A percentile compares a stretch with the other conserved stretches of the same genome.
Evolutionary conservation across 2,888 invertebrate genomes (phyloP).

Genomic region (Cremastobaeus sp.): DNA sequence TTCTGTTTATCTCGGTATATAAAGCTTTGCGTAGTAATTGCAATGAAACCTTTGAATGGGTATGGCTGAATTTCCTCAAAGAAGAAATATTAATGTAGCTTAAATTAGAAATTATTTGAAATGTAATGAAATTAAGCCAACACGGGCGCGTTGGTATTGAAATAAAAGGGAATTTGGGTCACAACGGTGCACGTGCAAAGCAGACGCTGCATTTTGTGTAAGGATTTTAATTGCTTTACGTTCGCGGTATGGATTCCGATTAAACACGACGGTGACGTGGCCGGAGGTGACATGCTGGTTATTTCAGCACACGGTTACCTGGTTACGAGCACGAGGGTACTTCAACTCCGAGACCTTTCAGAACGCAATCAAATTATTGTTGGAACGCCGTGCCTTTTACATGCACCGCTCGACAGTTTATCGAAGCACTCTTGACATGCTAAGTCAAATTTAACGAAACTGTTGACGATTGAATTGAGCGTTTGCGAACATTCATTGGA

Average conservation of each 20-base stretch:
- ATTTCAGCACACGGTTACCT: conserved; percentile 51
- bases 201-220: conserved; percentile 43
- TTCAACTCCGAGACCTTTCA: conserved; percentile 50
- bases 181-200: conserved; percentile 35
- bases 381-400: conserved; percentile 54
- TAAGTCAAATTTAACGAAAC: conserved; percentile 55
- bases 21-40: conserved; percentile 20
- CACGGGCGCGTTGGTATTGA: conserved; percentile 19
- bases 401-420: conserved; percentile 52
- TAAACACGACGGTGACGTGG: conserved; percentile 51
- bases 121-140: conserved; percentile 27
- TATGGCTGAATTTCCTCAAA: conserved; percentile 16
- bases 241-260: conserved; percentile 55
- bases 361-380: conserved; percentile 55
- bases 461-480: conserved; percentile 46
- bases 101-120: conserved; percentile 43
- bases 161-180: conserved; percentile 48
- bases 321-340: conserved; percentile 54
- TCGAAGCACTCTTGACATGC: conserved; percentile 57
- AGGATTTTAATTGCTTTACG: conserved; percentile 56
- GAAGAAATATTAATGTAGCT: conserved; percentile 19
- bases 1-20: conserved; percentile 2
- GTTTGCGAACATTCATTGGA: conserved; percentile 30
- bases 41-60: conserved; percentile 25
- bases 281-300: conserved; percentile 52